These are phyloP conservation scores for Hyposoter dolosus DNA, from an alignment of 2,888 invertebrate genomes.

Conservation along the genomic window DNA sequence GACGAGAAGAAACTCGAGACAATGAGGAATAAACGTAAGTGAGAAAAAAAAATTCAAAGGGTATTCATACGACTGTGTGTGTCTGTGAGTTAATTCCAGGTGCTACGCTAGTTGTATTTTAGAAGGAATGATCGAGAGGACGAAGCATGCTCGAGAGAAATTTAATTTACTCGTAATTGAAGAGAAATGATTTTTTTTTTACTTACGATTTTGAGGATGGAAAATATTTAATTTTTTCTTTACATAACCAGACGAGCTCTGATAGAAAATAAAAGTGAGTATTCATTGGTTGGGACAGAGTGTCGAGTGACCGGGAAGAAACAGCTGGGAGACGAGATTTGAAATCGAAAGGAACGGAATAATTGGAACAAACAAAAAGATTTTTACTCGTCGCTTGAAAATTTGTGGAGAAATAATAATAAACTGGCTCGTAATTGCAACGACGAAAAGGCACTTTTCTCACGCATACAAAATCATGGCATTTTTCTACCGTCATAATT, in stretches of 20 bases:
- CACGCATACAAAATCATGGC: conserved; percentile 22
- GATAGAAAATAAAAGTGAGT: background rate
- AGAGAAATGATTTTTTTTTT: background rate
- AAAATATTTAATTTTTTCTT: conserved; percentile 6
- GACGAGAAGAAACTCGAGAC: conserved; percentile 64
- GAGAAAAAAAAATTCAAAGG: conserved; percentile 43
- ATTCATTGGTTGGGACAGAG: background rate
- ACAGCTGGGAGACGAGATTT: background rate
- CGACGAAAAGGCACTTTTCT: conserved; percentile 48
- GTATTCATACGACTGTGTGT: conserved; percentile 34
- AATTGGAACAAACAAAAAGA: background rate
- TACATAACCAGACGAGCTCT: background rate
- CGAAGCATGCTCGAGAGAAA: background rate
- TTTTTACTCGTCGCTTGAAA: background rate
- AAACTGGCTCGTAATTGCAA: background rate
- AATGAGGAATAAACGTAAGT: conserved; percentile 54
- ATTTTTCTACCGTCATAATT: conserved; percentile 16
- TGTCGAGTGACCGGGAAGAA: background rate
- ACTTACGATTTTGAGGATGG: background rate
- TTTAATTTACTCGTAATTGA: background rate
- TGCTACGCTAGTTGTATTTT: conserved; percentile 37
- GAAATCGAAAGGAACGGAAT: background rate
- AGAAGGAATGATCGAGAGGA: conserved; percentile 22
- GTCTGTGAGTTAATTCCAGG: conserved; percentile 40
- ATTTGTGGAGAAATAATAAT: conserved; percentile 9